phyloP scores from a whole-genome alignment of 2,797 vertebrate species.

The Phalanger gymnotis region DNA sequence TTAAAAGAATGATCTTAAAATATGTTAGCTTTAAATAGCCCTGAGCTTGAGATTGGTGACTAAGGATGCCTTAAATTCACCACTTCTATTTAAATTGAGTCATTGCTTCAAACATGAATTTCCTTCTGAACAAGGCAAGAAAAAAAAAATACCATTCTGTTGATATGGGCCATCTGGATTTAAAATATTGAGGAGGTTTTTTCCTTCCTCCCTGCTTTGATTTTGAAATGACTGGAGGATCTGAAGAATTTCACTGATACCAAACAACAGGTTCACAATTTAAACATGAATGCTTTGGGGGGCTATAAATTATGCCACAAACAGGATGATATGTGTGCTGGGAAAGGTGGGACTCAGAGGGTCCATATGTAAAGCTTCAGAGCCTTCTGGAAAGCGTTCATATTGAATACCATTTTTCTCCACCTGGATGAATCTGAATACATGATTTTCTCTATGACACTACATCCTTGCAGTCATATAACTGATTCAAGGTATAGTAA shows the following conservation, averaged over 20 bases:
- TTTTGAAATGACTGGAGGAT: constrained; percentile 56
- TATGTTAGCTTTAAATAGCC: constrained; percentile 59
- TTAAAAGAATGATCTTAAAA: constrained; percentile 57
- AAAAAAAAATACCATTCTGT: constrained; percentile 55
- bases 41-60: constrained; percentile 40
- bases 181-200: constrained; percentile 57
- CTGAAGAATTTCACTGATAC: constrained; percentile 73
- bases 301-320: constrained; percentile 49
- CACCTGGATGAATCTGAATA: constrained; percentile 42
- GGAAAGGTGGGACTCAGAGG: constrained; percentile 28
- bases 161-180: constrained; percentile 64
- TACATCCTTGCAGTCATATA: not conserved
- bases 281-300: constrained; percentile 64
- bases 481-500: not conserved
- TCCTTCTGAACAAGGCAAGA: constrained; percentile 60
- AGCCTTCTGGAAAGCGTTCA: constrained; percentile 52
- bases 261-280: constrained; percentile 60
- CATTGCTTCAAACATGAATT: constrained; percentile 62
- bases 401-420: constrained; percentile 59
- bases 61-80: constrained; percentile 57
- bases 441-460: not conserved
- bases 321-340: constrained; percentile 44
- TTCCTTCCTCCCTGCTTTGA: constrained; percentile 47
- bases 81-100: constrained; percentile 59
- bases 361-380: constrained; percentile 50